Conservation (phyloP, 1,140 invertebrate genomes). For the Gerris buenoi region DNA sequence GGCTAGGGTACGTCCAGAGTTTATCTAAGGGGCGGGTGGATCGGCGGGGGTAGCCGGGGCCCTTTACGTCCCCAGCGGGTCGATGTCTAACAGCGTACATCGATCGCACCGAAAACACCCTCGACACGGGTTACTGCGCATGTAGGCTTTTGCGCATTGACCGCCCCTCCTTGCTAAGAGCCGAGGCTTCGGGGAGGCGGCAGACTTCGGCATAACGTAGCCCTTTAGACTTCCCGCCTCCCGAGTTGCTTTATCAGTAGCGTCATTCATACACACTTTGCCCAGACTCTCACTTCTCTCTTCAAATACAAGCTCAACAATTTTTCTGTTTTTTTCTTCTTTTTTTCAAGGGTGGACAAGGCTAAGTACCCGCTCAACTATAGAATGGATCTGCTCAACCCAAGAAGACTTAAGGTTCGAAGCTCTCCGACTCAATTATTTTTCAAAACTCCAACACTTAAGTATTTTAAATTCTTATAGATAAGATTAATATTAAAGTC, state of each 20-base stretch:
- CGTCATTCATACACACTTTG: no score
- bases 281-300: neutral
- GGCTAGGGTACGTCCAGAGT: constrained; percentile 3
- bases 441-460: no score
- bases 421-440: no score
- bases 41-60: neutral
- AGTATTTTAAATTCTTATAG: no score
- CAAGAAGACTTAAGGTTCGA: constrained; percentile 33
- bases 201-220: neutral
- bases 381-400: constrained; percentile 31
- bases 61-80: no score
- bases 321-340: neutral
- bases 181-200: neutral
- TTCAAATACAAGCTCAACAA: neutral
- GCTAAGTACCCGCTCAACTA: constrained; percentile 20
- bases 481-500: no score
- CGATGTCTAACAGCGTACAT: neutral
- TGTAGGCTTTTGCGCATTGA: neutral
- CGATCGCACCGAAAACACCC: neutral
- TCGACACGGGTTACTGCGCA: neutral
- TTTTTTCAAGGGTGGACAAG: constrained; percentile 23
- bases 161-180: neutral
- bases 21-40: neutral
- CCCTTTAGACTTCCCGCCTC: no score
- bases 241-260: neutral